phyloP scores from a whole-genome alignment of 2,113 vertebrate genomes.

The Noturus placidus region DNA sequence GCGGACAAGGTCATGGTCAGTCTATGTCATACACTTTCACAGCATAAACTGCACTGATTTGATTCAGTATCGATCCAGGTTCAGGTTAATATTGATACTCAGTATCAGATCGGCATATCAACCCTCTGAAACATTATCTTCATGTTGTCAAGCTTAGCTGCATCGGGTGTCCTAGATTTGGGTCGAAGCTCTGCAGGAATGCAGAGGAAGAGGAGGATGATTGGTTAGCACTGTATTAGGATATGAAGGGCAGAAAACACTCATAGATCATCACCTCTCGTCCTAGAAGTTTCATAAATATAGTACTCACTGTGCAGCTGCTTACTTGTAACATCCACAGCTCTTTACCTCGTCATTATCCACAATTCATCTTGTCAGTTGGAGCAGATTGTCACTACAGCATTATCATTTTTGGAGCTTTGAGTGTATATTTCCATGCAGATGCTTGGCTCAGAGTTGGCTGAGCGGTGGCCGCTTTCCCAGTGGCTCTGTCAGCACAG shows the following conservation, averaged over 20 bases:
- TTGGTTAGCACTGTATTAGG: background rate
- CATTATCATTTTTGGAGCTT: background rate
- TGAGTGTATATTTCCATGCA: constrained; percentile 36
- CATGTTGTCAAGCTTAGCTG: constrained; percentile 8
- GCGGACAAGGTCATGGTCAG: background rate
- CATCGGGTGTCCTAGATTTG: constrained; percentile 4
- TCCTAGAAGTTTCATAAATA: constrained; percentile 18
- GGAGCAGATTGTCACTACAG: background rate
- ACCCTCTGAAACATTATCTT: constrained; percentile 22
- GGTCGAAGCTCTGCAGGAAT: constrained; percentile 17
- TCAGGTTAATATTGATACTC: background rate
- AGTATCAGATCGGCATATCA: background rate
- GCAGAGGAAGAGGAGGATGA: background rate
- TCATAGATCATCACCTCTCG: constrained; percentile 25
- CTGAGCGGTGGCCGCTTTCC: constrained; percentile 41
- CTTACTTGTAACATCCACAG: background rate
- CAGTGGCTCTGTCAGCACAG: constrained; percentile 32
- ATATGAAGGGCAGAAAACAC: constrained; percentile 7
- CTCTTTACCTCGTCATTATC: background rate
- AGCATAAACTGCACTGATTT: background rate
- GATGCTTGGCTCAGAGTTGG: constrained; percentile 48
- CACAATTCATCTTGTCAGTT: constrained; percentile 8
- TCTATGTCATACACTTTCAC: background rate
- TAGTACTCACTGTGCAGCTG: background rate
- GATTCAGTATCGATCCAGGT: background rate